Percentiles rank a stretch among this genome's conserved stretches.
phyloP scores from a whole-genome alignment of 1,140 invertebrate species.

The Zaprionus tsacasi region DNA sequence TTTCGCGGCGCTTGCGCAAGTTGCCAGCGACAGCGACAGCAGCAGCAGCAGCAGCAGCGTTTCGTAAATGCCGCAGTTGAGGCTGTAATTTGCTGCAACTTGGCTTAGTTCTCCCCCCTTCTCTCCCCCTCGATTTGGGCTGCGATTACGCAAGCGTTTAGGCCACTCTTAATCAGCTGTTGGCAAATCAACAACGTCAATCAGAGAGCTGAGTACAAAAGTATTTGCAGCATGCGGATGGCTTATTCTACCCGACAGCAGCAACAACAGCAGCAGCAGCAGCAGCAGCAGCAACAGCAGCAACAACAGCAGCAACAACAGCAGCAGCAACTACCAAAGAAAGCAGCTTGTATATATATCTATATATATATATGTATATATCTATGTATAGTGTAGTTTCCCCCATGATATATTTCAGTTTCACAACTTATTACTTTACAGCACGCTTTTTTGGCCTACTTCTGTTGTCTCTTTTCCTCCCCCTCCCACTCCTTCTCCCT shows the following conservation, averaged over 20 bases:
- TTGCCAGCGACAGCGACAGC: constrained; percentile 22
- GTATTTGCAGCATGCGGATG: not conserved
- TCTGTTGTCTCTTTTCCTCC: too few species aligned
- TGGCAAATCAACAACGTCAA: constrained; percentile 57
- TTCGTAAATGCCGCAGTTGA: constrained; percentile 23
- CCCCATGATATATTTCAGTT: constrained; percentile 16
- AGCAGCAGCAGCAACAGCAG: constrained; percentile 41
- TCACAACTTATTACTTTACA: constrained; percentile 24
- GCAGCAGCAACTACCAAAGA: constrained; percentile 12
- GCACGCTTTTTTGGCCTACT: not conserved
- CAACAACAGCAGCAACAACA: constrained; percentile 10
- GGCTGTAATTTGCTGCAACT: constrained; percentile 39
- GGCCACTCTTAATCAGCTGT: constrained; percentile 53
- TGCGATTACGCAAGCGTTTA: constrained; percentile 48
- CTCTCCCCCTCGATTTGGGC: not conserved
- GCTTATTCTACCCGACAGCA: constrained; percentile 16
- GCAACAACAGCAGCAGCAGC: not conserved
- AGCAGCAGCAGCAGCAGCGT: constrained; percentile 12
- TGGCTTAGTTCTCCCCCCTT: not conserved
- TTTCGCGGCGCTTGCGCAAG: constrained; percentile 66
- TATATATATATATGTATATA: too few species aligned
- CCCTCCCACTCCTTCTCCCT: too few species aligned
- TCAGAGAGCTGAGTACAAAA: constrained; percentile 20
- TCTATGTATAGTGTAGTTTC: too few species aligned
- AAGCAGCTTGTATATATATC: too few species aligned